Evolutionary conservation across 1,140 invertebrate species (phyloP).

Genomic region (Caligus rogercresseyi): DNA sequence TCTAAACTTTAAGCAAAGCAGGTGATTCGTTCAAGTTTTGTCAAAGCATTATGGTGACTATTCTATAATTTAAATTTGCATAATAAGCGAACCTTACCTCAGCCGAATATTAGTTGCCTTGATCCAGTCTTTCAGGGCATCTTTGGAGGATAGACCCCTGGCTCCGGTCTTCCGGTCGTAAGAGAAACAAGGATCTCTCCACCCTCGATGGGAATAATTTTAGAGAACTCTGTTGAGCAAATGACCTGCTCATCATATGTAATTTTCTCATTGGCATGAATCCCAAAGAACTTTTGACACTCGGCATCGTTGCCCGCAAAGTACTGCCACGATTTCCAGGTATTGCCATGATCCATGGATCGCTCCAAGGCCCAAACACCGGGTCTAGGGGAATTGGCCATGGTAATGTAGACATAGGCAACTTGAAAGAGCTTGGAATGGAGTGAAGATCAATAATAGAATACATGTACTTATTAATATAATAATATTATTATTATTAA

Average conservation of each 20-base stretch:
- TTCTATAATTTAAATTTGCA: too few species aligned
- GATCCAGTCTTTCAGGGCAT: slow-evolving; percentile 85
- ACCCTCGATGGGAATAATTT: slow-evolving; percentile 33
- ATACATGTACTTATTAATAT: too few species aligned
- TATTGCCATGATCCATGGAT: slow-evolving; percentile 78
- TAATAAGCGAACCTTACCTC: too few species aligned
- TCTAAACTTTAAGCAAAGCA: too few species aligned
- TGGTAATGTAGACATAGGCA: slow-evolving; percentile 86
- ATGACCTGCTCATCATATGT: slow-evolving; percentile 76
- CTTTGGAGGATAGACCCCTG: slow-evolving; percentile 81
- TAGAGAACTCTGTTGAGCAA: slow-evolving; percentile 85
- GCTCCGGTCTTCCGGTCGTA: slow-evolving; percentile 77
- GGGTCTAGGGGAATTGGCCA: slow-evolving; percentile 94
- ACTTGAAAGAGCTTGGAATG: slow-evolving; percentile 97
- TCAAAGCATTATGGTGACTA: too few species aligned
- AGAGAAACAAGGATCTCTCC: slow-evolving; percentile 75
- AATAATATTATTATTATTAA: too few species aligned
- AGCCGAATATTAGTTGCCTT: slow-evolving; percentile 78
- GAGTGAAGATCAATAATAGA: too few species aligned
- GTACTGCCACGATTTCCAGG: slow-evolving; percentile 89
- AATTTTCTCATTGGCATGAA: slow-evolving; percentile 54
- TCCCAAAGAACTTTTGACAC: slow-evolving; percentile 63
- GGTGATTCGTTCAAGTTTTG: too few species aligned
- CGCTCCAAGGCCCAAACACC: slow-evolving; percentile 90
- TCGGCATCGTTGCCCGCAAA: slow-evolving; percentile 64